A percentile compares a stretch with the other conserved stretches of the same genome.
These are phyloP conservation scores for Drosophila prostipennis DNA, from an alignment of 2,888 invertebrate species.

Conservation along the genomic window DNA sequence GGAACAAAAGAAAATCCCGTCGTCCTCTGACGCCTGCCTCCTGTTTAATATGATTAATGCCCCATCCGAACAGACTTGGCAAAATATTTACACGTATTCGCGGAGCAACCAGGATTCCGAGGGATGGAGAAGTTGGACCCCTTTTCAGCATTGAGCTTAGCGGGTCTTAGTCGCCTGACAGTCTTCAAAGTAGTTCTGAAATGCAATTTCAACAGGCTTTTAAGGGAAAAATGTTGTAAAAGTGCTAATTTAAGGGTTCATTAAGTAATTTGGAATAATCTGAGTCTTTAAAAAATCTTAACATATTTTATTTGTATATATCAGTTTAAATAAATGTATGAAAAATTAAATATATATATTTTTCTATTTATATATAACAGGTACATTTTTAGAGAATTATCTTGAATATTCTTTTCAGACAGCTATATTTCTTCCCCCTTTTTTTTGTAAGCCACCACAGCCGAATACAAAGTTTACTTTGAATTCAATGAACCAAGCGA, in stretches of 20 bases:
- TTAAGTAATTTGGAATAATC: too few species aligned
- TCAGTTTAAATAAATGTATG: too few species aligned
- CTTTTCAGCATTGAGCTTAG: constrained; percentile 35
- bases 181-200: constrained; percentile 18
- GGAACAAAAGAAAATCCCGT: constrained; percentile 31
- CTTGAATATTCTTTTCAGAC: background rate
- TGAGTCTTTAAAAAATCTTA: too few species aligned
- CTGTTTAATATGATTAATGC: constrained; percentile 75
- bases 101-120: constrained; percentile 31
- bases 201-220: constrained; percentile 15
- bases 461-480: constrained; percentile 51
- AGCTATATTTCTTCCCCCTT: background rate
- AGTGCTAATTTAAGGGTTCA: too few species aligned
- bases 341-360: too few species aligned
- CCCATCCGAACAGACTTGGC: constrained; percentile 45
- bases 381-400: background rate
- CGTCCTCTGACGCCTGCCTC: constrained; percentile 30
- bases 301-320: too few species aligned
- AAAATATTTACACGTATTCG: constrained; percentile 70
- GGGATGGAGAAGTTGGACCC: background rate
- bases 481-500: constrained; percentile 69
- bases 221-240: too few species aligned
- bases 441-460: constrained; percentile 1
- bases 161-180: constrained; percentile 27
- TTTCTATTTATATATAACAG: background rate